phyloP scores from a whole-genome alignment of 2,113 vertebrate genomes.

The Glaucomys volans region DNA sequence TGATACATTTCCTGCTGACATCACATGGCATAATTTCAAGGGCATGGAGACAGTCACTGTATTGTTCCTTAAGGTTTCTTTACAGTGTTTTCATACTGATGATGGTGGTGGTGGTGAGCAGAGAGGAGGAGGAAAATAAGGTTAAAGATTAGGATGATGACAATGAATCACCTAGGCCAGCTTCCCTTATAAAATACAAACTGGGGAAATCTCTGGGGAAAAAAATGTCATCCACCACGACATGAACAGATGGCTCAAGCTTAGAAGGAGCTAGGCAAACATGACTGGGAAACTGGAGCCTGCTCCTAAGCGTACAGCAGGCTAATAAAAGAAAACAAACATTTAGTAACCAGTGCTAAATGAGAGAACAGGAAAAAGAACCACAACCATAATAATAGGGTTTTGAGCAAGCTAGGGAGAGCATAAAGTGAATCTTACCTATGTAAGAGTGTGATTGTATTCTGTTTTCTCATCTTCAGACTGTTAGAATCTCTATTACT shows the following conservation, averaged over 20 bases:
- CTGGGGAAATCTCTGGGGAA: neutral
- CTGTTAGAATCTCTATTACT: neutral
- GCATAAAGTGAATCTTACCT: neutral
- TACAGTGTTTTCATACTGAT: neutral
- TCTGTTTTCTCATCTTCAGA: neutral
- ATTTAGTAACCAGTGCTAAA: conserved; percentile 53
- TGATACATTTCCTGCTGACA: neutral
- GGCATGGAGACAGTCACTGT: neutral
- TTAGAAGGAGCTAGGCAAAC: conserved; percentile 65
- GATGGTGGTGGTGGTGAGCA: too few species aligned
- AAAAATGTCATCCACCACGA: neutral
- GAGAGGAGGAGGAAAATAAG: neutral
- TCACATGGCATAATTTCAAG: neutral
- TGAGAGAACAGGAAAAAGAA: conserved; percentile 58
- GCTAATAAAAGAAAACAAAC: conserved; percentile 80
- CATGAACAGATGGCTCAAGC: conserved; percentile 73
- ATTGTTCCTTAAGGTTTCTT: neutral
- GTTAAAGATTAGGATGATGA: neutral
- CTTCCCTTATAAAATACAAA: conserved; percentile 50
- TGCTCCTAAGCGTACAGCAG: conserved; percentile 33
- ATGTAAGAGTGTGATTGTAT: too few species aligned
- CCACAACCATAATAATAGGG: neutral
- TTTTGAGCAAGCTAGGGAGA: neutral
- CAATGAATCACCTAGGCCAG: neutral
- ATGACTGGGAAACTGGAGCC: conserved; percentile 10